Conservation (phyloP, 2,797 vertebrate genomes). For the Spinibarbus caldwelli region DNA sequence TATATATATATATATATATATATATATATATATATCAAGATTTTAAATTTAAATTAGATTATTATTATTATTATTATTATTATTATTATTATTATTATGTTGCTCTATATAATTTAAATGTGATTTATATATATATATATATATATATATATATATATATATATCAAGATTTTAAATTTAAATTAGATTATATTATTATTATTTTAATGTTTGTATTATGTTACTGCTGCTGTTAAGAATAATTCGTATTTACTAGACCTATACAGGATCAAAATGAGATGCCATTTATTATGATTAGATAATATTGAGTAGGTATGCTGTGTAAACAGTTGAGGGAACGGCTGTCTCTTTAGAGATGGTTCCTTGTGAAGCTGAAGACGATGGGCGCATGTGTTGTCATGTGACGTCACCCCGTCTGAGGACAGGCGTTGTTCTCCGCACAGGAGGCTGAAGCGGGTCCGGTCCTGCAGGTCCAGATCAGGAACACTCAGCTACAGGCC, state of each 20-base stretch:
- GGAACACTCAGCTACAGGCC: conserved; percentile 45
- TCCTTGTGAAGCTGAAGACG: background rate
- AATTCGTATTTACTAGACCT: no score
- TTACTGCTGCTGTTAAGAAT: background rate
- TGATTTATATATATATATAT: background rate
- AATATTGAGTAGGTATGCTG: background rate
- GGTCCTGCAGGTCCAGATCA: conserved; percentile 9
- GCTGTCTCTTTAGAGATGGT: conserved; percentile 14
- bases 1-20: no score
- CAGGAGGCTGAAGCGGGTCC: conserved; percentile 24
- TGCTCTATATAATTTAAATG: no score
- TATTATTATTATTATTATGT: no score
- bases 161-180: background rate
- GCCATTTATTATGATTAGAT: background rate
- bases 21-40: background rate
- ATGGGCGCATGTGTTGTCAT: conserved; percentile 51
- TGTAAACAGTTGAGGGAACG: background rate
- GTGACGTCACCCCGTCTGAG: conserved; percentile 76
- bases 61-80: background rate
- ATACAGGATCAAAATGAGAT: background rate
- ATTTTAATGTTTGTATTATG: background rate
- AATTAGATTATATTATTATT: background rate
- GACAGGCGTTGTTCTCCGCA: conserved; percentile 62
- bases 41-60: background rate
- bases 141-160: background rate